These are phyloP conservation scores for Brachypodius melanocephalos DNA, from an alignment of 2,113 vertebrate species.

Conservation along the genomic window DNA sequence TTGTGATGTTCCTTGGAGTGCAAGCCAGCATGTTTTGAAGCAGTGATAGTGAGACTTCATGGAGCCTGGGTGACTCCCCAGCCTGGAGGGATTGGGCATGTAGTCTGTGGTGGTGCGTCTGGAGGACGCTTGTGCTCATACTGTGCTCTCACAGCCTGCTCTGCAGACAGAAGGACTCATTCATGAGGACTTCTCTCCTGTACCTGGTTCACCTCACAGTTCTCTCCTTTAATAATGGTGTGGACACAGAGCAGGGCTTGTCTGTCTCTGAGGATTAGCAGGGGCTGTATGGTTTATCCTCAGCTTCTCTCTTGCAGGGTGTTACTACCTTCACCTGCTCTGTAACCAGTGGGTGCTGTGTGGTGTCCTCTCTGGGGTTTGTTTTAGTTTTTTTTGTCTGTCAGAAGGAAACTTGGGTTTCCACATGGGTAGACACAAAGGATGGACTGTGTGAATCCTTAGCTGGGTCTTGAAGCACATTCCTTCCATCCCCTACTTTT, in stretches of 20 bases:
- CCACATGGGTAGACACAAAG: neutral
- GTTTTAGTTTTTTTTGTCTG: neutral
- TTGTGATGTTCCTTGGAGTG: constrained; percentile 39
- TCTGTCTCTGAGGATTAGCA: neutral
- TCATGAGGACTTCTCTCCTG: neutral
- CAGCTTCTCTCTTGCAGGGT: neutral
- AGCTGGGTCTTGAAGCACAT: neutral
- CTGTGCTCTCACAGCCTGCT: neutral
- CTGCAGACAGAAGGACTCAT: neutral
- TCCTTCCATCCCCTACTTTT: neutral
- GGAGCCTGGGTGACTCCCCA: constrained; percentile 60
- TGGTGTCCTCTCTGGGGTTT: neutral
- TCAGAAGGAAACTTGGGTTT: neutral
- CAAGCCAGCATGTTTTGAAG: constrained; percentile 49
- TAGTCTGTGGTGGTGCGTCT: neutral
- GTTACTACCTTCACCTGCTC: neutral
- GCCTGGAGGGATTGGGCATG: constrained; percentile 35
- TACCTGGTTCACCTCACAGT: neutral
- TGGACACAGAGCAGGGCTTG: neutral
- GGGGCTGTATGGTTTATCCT: neutral
- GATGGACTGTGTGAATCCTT: neutral
- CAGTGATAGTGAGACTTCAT: constrained; percentile 43
- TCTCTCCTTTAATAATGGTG: neutral
- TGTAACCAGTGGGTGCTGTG: rapidly evolving
- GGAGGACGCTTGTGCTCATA: neutral